Evolutionary conservation across 2,113 vertebrate species (phyloP).

Genomic region (Muntiacus muntjak): DNA sequence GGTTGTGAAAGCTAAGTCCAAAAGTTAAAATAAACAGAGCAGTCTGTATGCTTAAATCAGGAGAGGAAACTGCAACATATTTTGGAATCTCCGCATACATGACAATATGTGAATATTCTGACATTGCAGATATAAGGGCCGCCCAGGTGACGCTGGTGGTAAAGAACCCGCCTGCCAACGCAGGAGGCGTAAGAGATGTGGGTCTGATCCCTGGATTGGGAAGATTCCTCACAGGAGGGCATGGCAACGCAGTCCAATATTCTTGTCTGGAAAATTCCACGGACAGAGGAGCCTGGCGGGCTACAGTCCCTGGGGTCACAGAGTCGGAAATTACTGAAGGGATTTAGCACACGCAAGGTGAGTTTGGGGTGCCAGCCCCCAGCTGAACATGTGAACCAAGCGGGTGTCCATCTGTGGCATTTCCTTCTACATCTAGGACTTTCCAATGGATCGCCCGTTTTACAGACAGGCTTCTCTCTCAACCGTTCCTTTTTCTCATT

Average conservation of each 20-base stretch:
- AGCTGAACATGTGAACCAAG: rapidly evolving
- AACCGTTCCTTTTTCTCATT: not conserved
- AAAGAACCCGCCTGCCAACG: not conserved
- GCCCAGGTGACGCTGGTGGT: rapidly evolving
- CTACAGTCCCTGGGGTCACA: not conserved
- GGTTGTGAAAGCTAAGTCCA: not conserved
- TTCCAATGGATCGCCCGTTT: rapidly evolving
- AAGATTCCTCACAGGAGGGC: not conserved
- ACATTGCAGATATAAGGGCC: rapidly evolving
- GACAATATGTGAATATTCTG: rapidly evolving
- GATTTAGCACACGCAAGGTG: not conserved
- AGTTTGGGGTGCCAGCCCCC: not conserved
- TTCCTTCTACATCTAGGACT: not conserved
- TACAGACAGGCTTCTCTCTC: rapidly evolving
- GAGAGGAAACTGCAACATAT: too few species aligned
- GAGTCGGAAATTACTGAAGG: not conserved
- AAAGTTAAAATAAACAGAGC: not conserved
- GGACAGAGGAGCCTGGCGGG: not conserved
- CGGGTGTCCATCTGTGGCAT: not conserved
- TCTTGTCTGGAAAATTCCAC: not conserved
- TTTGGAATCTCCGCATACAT: not conserved
- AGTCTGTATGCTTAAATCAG: rapidly evolving
- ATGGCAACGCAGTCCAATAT: rapidly evolving
- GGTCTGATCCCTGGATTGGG: not conserved
- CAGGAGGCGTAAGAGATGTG: rapidly evolving